These are phyloP conservation scores for Crocodylus rhombifer DNA, from an alignment of 2,797 vertebrate species.

Conservation along the genomic window DNA sequence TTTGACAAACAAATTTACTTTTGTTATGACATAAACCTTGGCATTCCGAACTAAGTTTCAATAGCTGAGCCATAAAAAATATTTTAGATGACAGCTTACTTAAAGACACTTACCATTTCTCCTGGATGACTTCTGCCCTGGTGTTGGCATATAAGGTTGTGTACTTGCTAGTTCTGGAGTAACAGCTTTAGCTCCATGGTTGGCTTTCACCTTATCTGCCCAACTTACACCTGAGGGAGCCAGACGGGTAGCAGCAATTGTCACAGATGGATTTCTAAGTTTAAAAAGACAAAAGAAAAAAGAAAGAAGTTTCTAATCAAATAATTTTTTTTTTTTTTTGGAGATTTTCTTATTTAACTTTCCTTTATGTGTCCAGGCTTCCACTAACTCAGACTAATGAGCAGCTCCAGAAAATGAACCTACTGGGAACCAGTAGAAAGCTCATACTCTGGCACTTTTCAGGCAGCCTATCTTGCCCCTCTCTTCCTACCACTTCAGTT, in stretches of 20 bases:
- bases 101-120: slow-evolving; percentile 80
- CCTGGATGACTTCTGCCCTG: slow-evolving; percentile 81
- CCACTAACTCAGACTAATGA: background rate
- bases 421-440: background rate
- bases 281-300: background rate
- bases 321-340: background rate
- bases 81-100: background rate
- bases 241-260: slow-evolving; percentile 85
- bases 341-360: background rate
- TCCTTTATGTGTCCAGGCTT: background rate
- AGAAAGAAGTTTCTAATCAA: slow-evolving; percentile 7
- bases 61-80: background rate
- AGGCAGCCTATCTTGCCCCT: background rate
- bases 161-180: slow-evolving; percentile 58
- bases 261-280: slow-evolving; percentile 87
- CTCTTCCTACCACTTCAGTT: background rate
- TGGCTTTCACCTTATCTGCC: slow-evolving; percentile 96
- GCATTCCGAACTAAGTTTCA: background rate
- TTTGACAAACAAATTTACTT: background rate
- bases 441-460: background rate
- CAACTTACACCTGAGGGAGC: slow-evolving; percentile 93
- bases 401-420: background rate
- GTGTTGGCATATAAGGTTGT: slow-evolving; percentile 61
- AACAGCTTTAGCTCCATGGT: slow-evolving; percentile 81
- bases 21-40: background rate